Conservation (phyloP, 2,797 vertebrate genomes). For the Crotalus adamanteus region DNA sequence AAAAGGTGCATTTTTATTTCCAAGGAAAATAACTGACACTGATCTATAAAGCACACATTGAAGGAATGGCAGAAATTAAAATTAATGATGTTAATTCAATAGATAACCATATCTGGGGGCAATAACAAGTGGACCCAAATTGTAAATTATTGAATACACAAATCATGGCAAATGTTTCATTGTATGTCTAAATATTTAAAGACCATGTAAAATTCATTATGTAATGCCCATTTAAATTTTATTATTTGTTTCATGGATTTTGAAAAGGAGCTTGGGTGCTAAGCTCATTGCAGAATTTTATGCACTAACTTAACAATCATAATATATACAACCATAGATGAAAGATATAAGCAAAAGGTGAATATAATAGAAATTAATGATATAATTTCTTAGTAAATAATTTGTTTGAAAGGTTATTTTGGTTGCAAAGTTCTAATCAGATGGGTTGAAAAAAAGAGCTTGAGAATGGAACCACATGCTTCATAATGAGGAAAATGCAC, state of each 20-base stretch:
- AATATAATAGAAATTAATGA: neutral
- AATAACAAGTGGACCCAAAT: neutral
- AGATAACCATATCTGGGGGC: neutral
- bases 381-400: neutral
- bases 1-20: neutral
- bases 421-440: neutral
- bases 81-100: neutral
- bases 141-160: neutral
- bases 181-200: neutral
- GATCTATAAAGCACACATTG: neutral
- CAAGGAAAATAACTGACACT: slow-evolving; percentile 1
- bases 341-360: neutral
- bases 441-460: neutral
- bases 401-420: neutral
- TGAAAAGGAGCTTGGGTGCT: slow-evolving; percentile 23
- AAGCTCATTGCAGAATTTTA: neutral
- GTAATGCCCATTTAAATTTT: neutral
- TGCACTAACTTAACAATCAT: neutral
- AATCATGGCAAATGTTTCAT: neutral
- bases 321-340: neutral
- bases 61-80: neutral
- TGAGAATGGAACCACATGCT: neutral
- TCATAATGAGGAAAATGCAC: neutral
- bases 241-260: neutral
- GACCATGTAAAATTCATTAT: neutral